A percentile compares a stretch with the other conserved stretches of the same genome.
These are phyloP conservation scores for Poecile montanus DNA, from an alignment of 2,797 vertebrate genomes.

Conservation along the genomic window DNA sequence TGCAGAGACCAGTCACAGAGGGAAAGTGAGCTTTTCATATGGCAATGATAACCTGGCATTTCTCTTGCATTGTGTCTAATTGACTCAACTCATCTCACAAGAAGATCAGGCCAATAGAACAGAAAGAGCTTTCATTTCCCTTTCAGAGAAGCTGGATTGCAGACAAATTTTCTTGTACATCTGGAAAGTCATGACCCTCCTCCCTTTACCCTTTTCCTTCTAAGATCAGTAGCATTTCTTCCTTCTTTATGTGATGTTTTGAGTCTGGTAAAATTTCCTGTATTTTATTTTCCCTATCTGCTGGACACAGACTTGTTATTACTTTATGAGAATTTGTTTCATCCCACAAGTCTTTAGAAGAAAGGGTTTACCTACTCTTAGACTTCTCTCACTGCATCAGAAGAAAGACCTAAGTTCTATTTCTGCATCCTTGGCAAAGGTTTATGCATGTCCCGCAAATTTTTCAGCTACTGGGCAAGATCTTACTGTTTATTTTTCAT, in stretches of 20 bases:
- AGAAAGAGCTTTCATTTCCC: background rate
- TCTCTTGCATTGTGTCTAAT: background rate
- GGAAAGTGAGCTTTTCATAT: background rate
- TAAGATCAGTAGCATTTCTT: background rate
- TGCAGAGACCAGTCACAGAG: background rate
- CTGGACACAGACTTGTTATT: background rate
- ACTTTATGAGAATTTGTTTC: background rate
- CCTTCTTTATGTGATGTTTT: background rate
- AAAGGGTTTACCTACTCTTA: background rate
- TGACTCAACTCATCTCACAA: background rate
- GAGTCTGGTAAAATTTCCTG: background rate
- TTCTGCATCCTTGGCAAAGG: background rate
- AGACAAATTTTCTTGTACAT: background rate
- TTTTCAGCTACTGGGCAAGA: background rate
- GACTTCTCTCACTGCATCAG: background rate
- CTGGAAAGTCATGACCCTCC: background rate
- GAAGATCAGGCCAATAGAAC: background rate
- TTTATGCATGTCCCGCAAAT: background rate
- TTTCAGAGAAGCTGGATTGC: background rate
- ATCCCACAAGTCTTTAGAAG: background rate
- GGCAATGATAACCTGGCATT: constrained; percentile 7
- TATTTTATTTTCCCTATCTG: background rate
- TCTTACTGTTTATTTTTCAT: background rate
- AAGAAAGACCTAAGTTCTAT: background rate
- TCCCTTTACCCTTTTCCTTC: background rate